Conservation (phyloP, 1,140 invertebrate genomes). For the Pentalonia nigronervosa region DNA sequence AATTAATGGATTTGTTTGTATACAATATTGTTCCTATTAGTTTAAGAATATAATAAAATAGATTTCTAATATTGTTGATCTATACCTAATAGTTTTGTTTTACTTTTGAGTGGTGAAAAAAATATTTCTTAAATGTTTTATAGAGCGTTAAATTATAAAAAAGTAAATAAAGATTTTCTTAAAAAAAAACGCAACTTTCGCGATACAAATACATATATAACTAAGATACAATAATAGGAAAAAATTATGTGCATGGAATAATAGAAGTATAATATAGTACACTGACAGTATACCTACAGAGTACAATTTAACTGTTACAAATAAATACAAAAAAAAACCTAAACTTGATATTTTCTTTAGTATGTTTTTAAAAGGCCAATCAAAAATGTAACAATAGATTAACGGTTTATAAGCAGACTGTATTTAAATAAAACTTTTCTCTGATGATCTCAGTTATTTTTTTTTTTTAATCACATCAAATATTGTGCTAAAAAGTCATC, state of each 20-base stretch:
- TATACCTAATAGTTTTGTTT: no score
- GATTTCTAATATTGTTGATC: no score
- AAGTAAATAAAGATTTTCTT: not conserved
- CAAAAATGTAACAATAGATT: not conserved
- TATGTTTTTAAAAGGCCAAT: not conserved
- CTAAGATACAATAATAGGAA: not conserved
- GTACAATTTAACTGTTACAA: not conserved
- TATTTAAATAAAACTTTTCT: not conserved
- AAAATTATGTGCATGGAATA: not conserved
- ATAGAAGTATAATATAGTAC: not conserved
- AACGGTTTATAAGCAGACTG: not conserved
- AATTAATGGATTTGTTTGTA: no score
- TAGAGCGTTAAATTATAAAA: not conserved
- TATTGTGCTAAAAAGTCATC: not conserved
- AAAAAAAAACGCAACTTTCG: not conserved
- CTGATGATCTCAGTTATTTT: not conserved
- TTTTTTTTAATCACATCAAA: not conserved
- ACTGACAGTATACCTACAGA: not conserved
- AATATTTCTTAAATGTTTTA: not conserved
- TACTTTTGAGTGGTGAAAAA: no score
- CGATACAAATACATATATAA: not conserved
- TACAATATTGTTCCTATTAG: no score
- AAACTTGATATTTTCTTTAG: not conserved
- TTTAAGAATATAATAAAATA: no score
- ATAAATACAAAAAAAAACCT: not conserved